Evolutionary conservation across 2,113 vertebrate species (phyloP), one percentile per base, ranked within the genome.

Genomic region (Narcine bancroftii): DNA sequence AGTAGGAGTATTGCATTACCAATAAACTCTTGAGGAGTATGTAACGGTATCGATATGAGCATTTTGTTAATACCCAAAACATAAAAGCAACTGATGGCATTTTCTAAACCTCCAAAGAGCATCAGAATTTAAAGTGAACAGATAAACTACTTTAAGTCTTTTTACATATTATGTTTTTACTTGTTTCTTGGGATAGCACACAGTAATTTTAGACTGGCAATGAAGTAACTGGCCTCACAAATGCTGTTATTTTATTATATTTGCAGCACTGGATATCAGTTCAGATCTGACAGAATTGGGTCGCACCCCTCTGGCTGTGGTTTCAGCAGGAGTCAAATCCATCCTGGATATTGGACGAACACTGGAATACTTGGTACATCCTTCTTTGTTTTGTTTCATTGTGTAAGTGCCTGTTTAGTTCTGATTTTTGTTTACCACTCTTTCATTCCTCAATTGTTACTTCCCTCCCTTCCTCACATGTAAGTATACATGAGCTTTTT

Each of bases 281-380:
- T 96, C 98, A 53, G 98, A 98, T 93, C 94, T 98, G 93, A 98
- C 96, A 19, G 98, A 98, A 94, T 95, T 98, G 6, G 97, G 97
- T 91, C 95, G 96, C 93, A 98, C 97, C 89, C 97, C 97, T 0
- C 95, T 98, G 4, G 96, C 97, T 92, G 97, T 98, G 92, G 93
- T 98, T 66, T 98, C 97, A 92, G 97, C 98, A 92, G 97, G 98
- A 47, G 95, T 97, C 72, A 98, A 98, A 93, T 98, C 97, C 73
- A 97, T 98, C 93, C 96, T 98, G 92, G 98, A 98, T 94, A 97
- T 98, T 65, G 97, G 97, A 2, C 97, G 97, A 93, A 98, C 98
- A 10, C 93, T 98, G 93, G 97, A 98, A 92, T 97, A 97, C 93
- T 95, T 98, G 94, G 98, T 98, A 94, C 26, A 94, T 72, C 53